Evolutionary conservation across 2,113 vertebrate genomes (phyloP).

Genomic region (Ailuropoda melanoleuca): DNA sequence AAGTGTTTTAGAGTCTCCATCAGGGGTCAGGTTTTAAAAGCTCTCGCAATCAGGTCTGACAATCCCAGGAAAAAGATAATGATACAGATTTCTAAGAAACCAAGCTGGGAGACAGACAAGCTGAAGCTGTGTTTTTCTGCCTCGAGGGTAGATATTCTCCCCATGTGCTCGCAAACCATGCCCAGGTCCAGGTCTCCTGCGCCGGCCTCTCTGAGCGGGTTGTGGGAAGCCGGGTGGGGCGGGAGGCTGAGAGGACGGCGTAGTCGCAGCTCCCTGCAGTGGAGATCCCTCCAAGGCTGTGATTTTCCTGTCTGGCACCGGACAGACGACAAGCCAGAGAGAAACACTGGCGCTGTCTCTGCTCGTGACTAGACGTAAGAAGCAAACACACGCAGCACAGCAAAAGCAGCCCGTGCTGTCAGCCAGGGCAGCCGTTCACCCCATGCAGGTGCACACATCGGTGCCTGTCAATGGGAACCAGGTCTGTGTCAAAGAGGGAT

Average conservation of each 20-base stretch:
- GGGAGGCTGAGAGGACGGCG: neutral
- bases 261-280: neutral
- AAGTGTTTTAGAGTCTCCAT: neutral
- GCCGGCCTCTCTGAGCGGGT: neutral
- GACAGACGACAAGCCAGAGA: neutral
- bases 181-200: neutral
- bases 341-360: neutral
- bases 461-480: neutral
- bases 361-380: neutral
- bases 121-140: neutral
- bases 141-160: neutral
- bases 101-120: neutral
- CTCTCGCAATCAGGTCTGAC: conserved; percentile 19
- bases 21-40: conserved; percentile 34
- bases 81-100: conserved; percentile 20
- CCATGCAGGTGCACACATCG: fast-evolving
- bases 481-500: neutral
- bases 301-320: neutral
- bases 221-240: neutral
- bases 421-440: neutral
- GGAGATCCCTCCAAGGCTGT: neutral
- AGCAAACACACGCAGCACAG: neutral
- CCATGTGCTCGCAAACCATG: neutral
- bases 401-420: neutral
- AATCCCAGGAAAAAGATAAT: neutral